A percentile compares a stretch with the other conserved stretches of the same genome.
These are phyloP conservation scores for Scomber japonicus DNA, from an alignment of 2,113 vertebrate species.

Conservation along the genomic window DNA sequence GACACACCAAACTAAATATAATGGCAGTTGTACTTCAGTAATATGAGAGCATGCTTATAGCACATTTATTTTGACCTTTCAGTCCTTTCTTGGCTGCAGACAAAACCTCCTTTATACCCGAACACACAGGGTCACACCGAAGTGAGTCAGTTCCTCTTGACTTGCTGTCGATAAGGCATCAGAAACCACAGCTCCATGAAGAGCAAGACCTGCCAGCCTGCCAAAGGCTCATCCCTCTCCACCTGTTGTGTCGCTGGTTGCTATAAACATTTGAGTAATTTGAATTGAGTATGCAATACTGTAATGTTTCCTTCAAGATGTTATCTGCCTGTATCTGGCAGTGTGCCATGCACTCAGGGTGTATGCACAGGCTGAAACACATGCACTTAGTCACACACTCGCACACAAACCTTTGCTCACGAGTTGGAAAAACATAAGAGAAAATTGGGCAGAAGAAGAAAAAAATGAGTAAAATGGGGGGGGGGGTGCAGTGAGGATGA, in stretches of 20 bases:
- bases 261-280: slow-evolving; percentile 95
- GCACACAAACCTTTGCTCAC: slow-evolving; percentile 7
- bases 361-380: slow-evolving; percentile 61
- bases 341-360: slow-evolving; percentile 78
- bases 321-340: slow-evolving; percentile 90
- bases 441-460: slow-evolving; percentile 2
- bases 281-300: slow-evolving; percentile 92
- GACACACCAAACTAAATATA: not conserved
- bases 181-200: slow-evolving; percentile 76
- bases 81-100: slow-evolving; percentile 41
- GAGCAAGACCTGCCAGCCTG: slow-evolving; percentile 62
- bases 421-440: slow-evolving; percentile 15
- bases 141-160: slow-evolving; percentile 68
- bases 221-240: slow-evolving; percentile 79
- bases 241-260: slow-evolving; percentile 95
- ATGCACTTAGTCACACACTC: slow-evolving; percentile 32
- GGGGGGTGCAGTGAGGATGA: slow-evolving; percentile 11
- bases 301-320: slow-evolving; percentile 94
- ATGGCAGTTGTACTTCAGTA: slow-evolving; percentile 1
- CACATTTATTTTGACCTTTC: not conserved
- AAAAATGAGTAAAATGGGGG: slow-evolving; percentile 13
- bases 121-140: slow-evolving; percentile 19
- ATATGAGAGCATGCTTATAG: slow-evolving; percentile 20
- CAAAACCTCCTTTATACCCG: slow-evolving; percentile 70
- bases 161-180: slow-evolving; percentile 81